Percentiles rank a stretch among this genome's conserved stretches.
phyloP scores from a whole-genome alignment of 2,113 vertebrate genomes.

The Melanostigma gelatinosum region DNA sequence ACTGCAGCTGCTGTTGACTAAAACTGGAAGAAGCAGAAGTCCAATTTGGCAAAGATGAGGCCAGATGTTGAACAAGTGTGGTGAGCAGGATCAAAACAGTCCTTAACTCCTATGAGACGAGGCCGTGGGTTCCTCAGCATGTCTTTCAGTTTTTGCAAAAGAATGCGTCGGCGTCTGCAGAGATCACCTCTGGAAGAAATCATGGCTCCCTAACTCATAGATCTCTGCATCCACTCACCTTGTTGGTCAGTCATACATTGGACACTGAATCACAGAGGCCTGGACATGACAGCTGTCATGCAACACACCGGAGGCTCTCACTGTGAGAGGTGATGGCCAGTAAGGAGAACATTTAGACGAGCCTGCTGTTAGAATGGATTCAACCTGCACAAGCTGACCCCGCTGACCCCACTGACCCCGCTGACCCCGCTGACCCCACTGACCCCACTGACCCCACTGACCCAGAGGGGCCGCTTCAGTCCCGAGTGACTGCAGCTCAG shows the following conservation, averaged over 20 bases:
- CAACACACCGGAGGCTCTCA: conserved; percentile 8
- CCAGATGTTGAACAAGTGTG: background rate
- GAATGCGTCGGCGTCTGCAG: conserved; percentile 13
- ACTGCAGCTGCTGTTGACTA: conserved; percentile 3
- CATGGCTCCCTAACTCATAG: conserved; percentile 12
- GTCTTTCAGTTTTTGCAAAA: conserved; percentile 17
- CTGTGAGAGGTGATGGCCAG: conserved; percentile 40
- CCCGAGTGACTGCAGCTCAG: conserved; percentile 64
- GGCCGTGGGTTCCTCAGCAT: conserved; percentile 24
- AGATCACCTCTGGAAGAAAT: conserved; percentile 10
- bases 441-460: conserved; percentile 11
- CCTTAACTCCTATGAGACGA: background rate
- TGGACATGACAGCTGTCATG: conserved; percentile 50
- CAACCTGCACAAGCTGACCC: conserved; percentile 39
- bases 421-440: background rate
- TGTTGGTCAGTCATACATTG: conserved; percentile 23
- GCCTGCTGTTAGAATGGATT: conserved; percentile 48
- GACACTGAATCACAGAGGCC: conserved; percentile 3
- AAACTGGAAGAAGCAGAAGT: background rate
- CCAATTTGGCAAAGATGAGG: background rate
- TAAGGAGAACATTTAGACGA: conserved; percentile 29
- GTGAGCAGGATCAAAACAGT: background rate
- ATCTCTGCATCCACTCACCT: conserved; percentile 4
- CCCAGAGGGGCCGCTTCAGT: background rate
- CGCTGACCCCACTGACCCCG: conserved; percentile 12